Percentiles rank a stretch among this genome's conserved stretches.
These are phyloP conservation scores for Scolopax bukidnonensis DNA, from an alignment of 2,797 vertebrate genomes.

Conservation along the genomic window DNA sequence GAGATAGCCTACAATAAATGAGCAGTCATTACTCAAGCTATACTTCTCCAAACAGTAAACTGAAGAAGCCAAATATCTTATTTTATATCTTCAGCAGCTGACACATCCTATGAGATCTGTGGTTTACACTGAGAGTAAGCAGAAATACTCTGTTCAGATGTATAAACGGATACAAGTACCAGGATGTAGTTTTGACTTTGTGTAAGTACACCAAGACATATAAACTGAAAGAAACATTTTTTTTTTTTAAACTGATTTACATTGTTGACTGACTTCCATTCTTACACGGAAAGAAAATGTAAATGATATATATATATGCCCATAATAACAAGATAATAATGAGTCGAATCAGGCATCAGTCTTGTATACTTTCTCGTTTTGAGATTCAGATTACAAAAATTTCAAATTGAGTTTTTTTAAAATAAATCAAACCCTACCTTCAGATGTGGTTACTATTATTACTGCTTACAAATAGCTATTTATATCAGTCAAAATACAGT, in stretches of 20 bases:
- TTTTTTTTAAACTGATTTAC: not conserved
- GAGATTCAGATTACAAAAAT: not conserved
- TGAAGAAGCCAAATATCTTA: not conserved
- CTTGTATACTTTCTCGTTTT: not conserved
- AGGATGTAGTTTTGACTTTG: not conserved
- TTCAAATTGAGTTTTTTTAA: not conserved
- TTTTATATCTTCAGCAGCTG: not conserved
- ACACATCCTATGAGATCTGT: not conserved
- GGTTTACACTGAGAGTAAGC: not conserved
- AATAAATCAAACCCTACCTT: not conserved
- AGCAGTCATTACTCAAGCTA: not conserved
- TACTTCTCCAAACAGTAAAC: not conserved
- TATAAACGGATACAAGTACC: not conserved
- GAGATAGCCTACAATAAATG: not conserved
- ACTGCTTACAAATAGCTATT: not conserved
- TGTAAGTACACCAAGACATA: not conserved
- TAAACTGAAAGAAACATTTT: not conserved
- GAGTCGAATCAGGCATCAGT: not conserved
- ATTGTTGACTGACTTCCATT: not conserved
- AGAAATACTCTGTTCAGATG: not conserved
- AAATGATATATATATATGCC: conserved; percentile 2
- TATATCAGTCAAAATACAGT: not conserved
- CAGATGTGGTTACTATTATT: not conserved
- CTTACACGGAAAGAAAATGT: not conserved
- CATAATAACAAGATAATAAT: not conserved